A percentile compares a stretch with the other conserved stretches of the same genome.
Evolutionary conservation across 2,888 invertebrate species (phyloP).

Genomic region (Drosophila niveifrons): DNA sequence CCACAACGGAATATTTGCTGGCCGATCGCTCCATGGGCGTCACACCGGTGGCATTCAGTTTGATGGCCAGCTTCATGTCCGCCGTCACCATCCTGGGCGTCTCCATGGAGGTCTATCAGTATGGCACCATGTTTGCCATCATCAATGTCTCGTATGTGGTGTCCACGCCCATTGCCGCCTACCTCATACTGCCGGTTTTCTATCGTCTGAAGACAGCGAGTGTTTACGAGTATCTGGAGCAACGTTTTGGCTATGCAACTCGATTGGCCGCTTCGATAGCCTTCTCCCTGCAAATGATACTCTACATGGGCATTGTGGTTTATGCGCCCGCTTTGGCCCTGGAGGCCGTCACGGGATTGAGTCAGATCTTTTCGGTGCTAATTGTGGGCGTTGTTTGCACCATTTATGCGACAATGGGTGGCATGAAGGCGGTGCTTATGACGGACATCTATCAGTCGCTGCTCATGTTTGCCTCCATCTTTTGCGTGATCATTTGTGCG

Average conservation of each 20-base stretch:
- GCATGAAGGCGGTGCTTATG: constrained; percentile 95
- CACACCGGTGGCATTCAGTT: constrained; percentile 92
- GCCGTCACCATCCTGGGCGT: constrained; percentile 95
- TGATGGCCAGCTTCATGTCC: constrained; percentile 98
- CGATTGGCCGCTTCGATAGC: constrained; percentile 92
- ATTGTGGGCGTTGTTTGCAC: constrained; percentile 90
- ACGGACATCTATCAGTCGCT: constrained; percentile 94
- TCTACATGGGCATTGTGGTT: constrained; percentile 96
- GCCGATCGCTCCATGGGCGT: constrained; percentile 93
- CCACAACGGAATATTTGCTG: constrained; percentile 93
- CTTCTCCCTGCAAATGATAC: constrained; percentile 95
- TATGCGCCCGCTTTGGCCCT: constrained; percentile 97
- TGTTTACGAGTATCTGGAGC: constrained; percentile 96
- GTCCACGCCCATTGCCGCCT: constrained; percentile 92
- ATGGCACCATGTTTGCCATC: constrained; percentile 92
- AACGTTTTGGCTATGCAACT: constrained; percentile 92
- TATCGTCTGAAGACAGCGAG: constrained; percentile 93
- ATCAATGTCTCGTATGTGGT: constrained; percentile 92
- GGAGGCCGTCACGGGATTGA: constrained; percentile 93
- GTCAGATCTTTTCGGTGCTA: constrained; percentile 90
- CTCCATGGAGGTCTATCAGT: constrained; percentile 94
- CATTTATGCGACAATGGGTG: constrained; percentile 94
- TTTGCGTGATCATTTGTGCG: constrained; percentile 91
- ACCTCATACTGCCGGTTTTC: constrained; percentile 93
- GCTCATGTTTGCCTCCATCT: constrained; percentile 94